Percentiles rank a stretch among this genome's conserved stretches.
Evolutionary conservation across 2,797 vertebrate species (phyloP).

Genomic region (Helicolenus hilgendorfi): DNA sequence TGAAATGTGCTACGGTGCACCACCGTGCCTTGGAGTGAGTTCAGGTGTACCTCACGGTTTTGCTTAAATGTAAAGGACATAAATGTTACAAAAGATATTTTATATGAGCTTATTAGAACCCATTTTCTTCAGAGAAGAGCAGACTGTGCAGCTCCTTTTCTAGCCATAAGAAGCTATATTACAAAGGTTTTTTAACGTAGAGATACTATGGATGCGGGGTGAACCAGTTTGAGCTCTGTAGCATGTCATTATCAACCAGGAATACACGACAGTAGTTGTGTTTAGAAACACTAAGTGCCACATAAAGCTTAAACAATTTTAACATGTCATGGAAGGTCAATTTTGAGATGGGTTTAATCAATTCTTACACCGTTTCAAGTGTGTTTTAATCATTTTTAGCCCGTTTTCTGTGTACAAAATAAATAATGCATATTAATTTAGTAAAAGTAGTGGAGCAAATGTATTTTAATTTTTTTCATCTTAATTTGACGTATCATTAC

Average conservation of each 20-base stretch:
- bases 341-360: background rate
- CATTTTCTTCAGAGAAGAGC: background rate
- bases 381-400: background rate
- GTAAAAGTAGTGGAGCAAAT: background rate
- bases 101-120: background rate
- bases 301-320: background rate
- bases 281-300: background rate
- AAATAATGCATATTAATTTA: background rate
- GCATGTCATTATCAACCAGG: background rate
- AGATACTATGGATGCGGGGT: background rate
- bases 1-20: background rate
- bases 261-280: background rate
- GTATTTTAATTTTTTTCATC: constrained; percentile 13
- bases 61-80: background rate
- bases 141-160: background rate
- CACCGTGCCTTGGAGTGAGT: background rate
- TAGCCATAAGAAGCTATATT: background rate
- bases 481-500: background rate
- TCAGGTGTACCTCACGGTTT: background rate
- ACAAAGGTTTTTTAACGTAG: constrained; percentile 10
- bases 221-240: constrained; percentile 6
- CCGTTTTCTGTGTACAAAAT: background rate
- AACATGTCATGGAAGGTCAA: background rate
- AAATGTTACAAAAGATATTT: background rate
- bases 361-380: background rate